A percentile compares a stretch with the other conserved stretches of the same genome.
phyloP scores from a whole-genome alignment of 1,140 invertebrate species.

The Trypoxylus dichotomus region DNA sequence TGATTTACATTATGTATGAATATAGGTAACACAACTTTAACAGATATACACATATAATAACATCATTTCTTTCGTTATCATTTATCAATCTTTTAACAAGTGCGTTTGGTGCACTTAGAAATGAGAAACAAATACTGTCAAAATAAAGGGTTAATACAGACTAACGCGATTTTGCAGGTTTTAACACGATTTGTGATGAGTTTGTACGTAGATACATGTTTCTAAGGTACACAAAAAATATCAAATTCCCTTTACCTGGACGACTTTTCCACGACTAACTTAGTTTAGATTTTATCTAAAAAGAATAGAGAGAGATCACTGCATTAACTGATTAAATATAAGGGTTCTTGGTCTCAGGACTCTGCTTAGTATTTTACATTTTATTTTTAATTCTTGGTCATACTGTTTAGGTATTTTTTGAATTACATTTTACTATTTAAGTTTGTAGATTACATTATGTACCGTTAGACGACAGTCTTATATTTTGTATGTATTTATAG shows the following conservation, averaged over 20 bases:
- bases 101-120: conserved; percentile 15
- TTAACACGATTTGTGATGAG: neutral
- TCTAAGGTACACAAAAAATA: too few species aligned
- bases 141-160: neutral
- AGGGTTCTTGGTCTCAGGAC: too few species aligned
- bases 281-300: too few species aligned
- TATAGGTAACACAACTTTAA: conserved; percentile 30
- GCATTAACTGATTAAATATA: too few species aligned
- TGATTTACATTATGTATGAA: conserved; percentile 25
- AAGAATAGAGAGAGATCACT: too few species aligned
- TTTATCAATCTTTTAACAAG: conserved; percentile 7
- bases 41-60: conserved; percentile 29
- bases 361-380: too few species aligned
- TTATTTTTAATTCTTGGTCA: too few species aligned
- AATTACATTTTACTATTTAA: neutral
- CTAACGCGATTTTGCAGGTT: neutral
- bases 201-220: too few species aligned
- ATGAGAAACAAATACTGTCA: neutral
- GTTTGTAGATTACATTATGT: neutral
- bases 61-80: conserved; percentile 12
- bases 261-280: too few species aligned
- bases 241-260: neutral
- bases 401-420: too few species aligned
- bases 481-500: neutral
- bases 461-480: conserved; percentile 14